Base-by-base conservation (phyloP, 2,113 vertebrate genomes). In the Odobenus rosmarus region DNA sequence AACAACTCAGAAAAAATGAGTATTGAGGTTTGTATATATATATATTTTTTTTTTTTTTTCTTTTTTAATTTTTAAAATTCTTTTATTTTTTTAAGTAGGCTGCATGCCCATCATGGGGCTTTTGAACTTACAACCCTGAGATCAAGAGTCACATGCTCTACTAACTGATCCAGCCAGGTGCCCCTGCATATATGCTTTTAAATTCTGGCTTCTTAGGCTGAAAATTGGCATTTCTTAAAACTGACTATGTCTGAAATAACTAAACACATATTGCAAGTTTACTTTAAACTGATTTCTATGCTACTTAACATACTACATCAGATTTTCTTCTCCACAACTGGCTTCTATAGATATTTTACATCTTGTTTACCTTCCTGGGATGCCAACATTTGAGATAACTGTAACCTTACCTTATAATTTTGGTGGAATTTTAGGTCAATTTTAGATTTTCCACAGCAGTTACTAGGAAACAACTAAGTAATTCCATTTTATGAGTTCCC, bases 21-120 rank as follows among this genome's bases (percentile, higher is more conserved):
- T 87, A 96, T 96, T 95, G 99, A 99, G 98, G 99, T 99, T 98
- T 97, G 99, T 99, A 84, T 31, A 28, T 4, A 3, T 89, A 39
- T 39, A 39, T 39, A 39, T 90, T 93, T 59, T 61, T 24, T 28
- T n/a, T 74, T 28, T 77, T 90, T 93, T 59, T 61, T 24, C 16
- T n/a, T 74, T 28, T 77, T 24, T 24, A 24, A 24, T 69, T 69
- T 69, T 36, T 19, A 21, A 36, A 69, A n/a, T 24, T 39, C 4
- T 72, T 39, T 71, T 39, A 71, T 39, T 71, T 74, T 74, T 74
- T 74, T 26, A 42, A 31, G 74, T 42, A 31, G 14, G 7, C 74
- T 9, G 26, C 42, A 28, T 46, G 8, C 26, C 24, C 14, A 49
- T 49, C 74, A 18, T 42, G 74, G 26, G 74, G 26, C 42, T 77